Conservation (phyloP, 2,113 vertebrate species). For the Megaleporinus macrocephalus region DNA sequence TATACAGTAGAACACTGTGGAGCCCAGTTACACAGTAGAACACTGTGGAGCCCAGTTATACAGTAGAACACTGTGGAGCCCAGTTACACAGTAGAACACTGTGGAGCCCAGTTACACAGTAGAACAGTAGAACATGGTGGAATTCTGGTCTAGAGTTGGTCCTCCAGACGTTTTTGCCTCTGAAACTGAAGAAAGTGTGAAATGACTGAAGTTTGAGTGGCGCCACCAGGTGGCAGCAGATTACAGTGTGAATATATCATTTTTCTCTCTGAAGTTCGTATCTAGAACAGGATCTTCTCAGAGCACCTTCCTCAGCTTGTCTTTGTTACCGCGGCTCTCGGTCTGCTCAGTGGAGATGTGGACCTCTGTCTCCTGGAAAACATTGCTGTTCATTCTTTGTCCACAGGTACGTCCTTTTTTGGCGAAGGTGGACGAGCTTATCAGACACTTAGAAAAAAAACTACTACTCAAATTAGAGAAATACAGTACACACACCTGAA, state of each 20-base stretch:
- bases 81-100: not conserved
- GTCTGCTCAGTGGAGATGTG: not conserved
- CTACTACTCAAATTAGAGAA: too few species aligned
- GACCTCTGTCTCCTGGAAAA: not conserved
- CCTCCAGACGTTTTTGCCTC: not conserved
- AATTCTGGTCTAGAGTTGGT: not conserved
- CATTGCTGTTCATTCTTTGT: not conserved
- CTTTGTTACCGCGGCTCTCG: not conserved
- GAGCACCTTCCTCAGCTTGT: not conserved
- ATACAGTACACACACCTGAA: too few species aligned
- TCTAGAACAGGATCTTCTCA: not conserved
- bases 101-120: too few species aligned
- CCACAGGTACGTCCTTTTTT: not conserved
- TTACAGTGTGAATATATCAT: not conserved
- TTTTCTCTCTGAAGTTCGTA: not conserved
- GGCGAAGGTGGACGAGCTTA: too few species aligned
- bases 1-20: too few species aligned
- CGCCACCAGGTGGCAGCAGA: constrained; percentile 4
- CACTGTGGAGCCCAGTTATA: too few species aligned
- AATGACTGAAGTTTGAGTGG: not conserved
- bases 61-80: too few species aligned
- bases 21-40: too few species aligned
- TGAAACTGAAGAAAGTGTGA: not conserved
- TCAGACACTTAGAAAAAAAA: too few species aligned
- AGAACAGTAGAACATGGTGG: not conserved